A percentile compares a stretch with the other conserved stretches of the same genome.
Evolutionary conservation across 1,140 invertebrate species (phyloP).

Genomic region (Papilio polyxenes): DNA sequence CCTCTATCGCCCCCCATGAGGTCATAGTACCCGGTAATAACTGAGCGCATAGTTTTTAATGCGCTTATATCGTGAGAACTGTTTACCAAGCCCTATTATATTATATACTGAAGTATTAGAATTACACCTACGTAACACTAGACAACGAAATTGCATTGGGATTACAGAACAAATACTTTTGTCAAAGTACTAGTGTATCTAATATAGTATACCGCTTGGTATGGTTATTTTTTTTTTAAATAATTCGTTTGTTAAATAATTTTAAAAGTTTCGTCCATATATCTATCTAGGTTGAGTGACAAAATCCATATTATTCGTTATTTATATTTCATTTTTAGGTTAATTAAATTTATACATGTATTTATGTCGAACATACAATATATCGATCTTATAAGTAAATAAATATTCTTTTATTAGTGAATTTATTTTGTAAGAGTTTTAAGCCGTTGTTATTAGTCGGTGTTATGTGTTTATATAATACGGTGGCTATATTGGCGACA

Average conservation of each 20-base stretch:
- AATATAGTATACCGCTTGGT: not conserved
- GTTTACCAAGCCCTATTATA: not conserved
- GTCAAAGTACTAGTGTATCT: too few relatives aligned
- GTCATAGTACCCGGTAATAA: constrained; percentile 26
- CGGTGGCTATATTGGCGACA: not conserved
- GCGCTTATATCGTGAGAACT: constrained; percentile 12
- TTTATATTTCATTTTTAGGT: not conserved
- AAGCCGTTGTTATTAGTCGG: constrained; percentile 10
- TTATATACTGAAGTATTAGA: not conserved
- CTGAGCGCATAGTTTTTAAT: constrained; percentile 28
- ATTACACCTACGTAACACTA: not conserved
- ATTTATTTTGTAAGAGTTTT: constrained; percentile 21
- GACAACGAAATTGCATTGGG: not conserved
- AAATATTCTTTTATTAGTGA: not conserved
- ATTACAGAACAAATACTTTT: not conserved
- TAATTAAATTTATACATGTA: not conserved
- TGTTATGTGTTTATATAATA: constrained; percentile 28
- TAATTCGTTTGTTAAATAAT: not conserved
- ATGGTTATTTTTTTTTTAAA: not conserved
- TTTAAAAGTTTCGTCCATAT: not conserved
- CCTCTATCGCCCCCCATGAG: constrained; percentile 39
- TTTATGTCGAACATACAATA: not conserved
- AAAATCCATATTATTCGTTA: not conserved
- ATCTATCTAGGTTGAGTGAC: too few relatives aligned
- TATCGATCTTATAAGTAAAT: not conserved